Conservation (phyloP, 2,113 vertebrate species). For the Percopsis transmontana region DNA sequence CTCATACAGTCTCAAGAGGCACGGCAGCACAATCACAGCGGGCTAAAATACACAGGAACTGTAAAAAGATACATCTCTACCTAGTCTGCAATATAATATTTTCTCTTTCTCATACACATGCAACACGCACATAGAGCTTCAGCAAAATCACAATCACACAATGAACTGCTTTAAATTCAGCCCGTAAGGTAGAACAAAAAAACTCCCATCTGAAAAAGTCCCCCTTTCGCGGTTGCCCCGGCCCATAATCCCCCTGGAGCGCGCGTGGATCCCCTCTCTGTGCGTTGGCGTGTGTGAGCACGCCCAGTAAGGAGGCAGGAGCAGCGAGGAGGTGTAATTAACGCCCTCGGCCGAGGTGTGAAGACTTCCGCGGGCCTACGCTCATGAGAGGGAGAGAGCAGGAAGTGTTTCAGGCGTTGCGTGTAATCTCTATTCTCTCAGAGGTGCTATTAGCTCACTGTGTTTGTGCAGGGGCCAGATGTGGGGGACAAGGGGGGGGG, state of each 20-base stretch:
- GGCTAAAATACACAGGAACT: conserved; percentile 25
- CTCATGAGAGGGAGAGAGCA: conserved; percentile 65
- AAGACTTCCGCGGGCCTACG: conserved; percentile 62
- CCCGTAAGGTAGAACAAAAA: conserved; percentile 35
- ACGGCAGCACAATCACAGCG: conserved; percentile 50
- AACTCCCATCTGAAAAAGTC: conserved; percentile 40
- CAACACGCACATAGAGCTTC: conserved; percentile 2
- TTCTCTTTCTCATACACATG: not conserved
- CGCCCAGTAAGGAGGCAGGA: conserved; percentile 68
- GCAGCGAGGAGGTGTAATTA: conserved; percentile 76
- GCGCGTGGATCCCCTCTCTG: conserved; percentile 71
- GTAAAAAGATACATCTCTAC: conserved; percentile 22
- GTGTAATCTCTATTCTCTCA: conserved; percentile 68
- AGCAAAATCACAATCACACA: conserved; percentile 18
- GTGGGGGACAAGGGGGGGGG: conserved; percentile 57
- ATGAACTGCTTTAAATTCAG: conserved; percentile 24
- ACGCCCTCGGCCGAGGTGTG: conserved; percentile 73
- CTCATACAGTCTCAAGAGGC: conserved; percentile 48
- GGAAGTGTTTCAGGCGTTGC: conserved; percentile 66
- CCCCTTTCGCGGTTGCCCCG: conserved; percentile 26
- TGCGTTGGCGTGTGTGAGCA: conserved; percentile 64
- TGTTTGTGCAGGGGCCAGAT: conserved; percentile 79
- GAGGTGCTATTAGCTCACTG: conserved; percentile 72
- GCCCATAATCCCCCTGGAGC: conserved; percentile 63
- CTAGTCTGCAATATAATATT: too few relatives aligned